Evolutionary conservation across 2,888 invertebrate species (phyloP), one percentile per base, ranked within the genome.

Genomic region (Thyatira batis): DNA sequence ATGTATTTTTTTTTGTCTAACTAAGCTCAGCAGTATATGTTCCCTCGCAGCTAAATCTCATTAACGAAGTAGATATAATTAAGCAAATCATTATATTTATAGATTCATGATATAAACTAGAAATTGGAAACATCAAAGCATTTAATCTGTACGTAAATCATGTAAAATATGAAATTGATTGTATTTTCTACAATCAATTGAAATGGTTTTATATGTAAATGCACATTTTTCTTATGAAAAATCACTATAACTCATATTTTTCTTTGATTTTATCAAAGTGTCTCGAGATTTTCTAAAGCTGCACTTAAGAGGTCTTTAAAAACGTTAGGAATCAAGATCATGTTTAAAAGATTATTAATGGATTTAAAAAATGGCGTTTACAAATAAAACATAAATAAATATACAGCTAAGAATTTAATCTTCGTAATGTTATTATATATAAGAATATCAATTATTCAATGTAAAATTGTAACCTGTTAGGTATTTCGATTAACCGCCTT

Each of bases 401-500:
- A 17, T 5, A 17, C 39, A 39, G 39, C 17, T 39, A 39, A 39
- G n/a, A 25, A 48, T 49, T 53, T 33, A 33, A 44, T 44, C 21
- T 49, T 25, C 27, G 43, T 20, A 33, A 50, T 33, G 48, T 11
- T 30, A 58, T 51, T 60, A 53, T 5, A 27, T 52, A 57, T 11
- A 61, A 61, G 63, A 55, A 50, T 55, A 65, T 68, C 68, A 64
- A 62, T 70, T 68, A 68, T 58, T 59, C 61, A 53, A 56, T 54
- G 61, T 60, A 55, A 60, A 51, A 55, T 58, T 55, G 39, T 39
- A 65, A 58, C 52, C 54, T 67, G 39, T 56, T 69, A 73, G 65
- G 58, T 74, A 71, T 66, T 65, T 67, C 53, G 55, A 70, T 58
- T 67, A 71, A 67, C 75, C 75, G 76, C 73, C 73, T 76, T 67